These are phyloP conservation scores for Lepus timidus DNA, from an alignment of 2,113 vertebrate genomes.

Conservation along the genomic window DNA sequence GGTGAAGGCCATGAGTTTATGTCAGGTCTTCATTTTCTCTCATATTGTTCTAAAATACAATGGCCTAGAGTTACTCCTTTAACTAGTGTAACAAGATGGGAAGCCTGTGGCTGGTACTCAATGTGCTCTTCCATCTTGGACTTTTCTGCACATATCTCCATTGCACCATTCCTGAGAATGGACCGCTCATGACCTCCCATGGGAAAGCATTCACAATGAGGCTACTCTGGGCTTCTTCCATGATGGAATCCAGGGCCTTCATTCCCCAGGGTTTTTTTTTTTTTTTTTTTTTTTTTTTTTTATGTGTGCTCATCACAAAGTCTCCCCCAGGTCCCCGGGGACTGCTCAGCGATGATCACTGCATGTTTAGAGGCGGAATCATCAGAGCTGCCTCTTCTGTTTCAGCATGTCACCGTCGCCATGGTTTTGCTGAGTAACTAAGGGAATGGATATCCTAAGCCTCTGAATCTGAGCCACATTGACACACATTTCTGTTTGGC, in stretches of 20 bases:
- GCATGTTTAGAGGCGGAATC: too few relatives aligned
- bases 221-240: background rate
- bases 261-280: background rate
- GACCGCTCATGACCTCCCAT: too few relatives aligned
- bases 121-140: background rate
- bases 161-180: background rate
- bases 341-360: background rate
- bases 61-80: background rate
- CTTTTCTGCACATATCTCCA: too few relatives aligned
- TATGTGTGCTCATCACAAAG: background rate
- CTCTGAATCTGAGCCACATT: background rate
- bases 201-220: background rate
- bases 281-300: background rate
- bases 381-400: background rate
- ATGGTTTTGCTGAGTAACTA: background rate
- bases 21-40: background rate
- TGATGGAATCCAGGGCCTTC: background rate
- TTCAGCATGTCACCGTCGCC: background rate
- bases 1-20: background rate
- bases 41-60: background rate
- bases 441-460: background rate
- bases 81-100: background rate
- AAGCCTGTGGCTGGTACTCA: background rate
- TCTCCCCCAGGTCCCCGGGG: background rate
- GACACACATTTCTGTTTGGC: background rate